A percentile compares a stretch with the other conserved stretches of the same genome.
Evolutionary conservation across 2,113 vertebrate genomes (phyloP).

Genomic region (Petaurus breviceps): DNA sequence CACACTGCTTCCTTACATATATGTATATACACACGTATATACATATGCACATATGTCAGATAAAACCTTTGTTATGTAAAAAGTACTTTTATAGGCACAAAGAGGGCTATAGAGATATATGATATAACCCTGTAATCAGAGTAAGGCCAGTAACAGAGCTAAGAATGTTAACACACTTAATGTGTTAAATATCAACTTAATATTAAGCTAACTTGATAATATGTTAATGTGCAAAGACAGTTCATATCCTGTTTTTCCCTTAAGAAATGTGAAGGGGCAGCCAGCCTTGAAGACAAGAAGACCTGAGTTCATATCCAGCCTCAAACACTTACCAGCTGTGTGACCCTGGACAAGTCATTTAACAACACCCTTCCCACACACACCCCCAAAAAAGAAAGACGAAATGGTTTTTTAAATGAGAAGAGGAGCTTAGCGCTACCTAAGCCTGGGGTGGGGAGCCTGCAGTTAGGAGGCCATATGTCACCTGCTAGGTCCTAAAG

Average conservation of each 20-base stretch:
- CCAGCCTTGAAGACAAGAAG: neutral
- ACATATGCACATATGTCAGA: neutral
- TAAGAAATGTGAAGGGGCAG: neutral
- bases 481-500: too few species aligned
- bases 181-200: neutral
- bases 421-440: too few species aligned
- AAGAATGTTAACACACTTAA: neutral
- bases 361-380: neutral
- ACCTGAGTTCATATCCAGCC: neutral
- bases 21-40: neutral
- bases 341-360: neutral
- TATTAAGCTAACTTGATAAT: neutral
- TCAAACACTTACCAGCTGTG: neutral
- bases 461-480: too few species aligned
- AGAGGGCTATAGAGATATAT: neutral
- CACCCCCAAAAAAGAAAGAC: too few species aligned
- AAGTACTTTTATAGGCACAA: neutral
- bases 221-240: neutral
- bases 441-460: too few species aligned
- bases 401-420: neutral
- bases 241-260: neutral
- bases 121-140: neutral
- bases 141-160: neutral
- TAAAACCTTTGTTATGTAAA: neutral
- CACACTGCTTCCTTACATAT: neutral